Percentiles rank a stretch among this genome's conserved stretches.
phyloP scores from a whole-genome alignment of 2,888 invertebrate species.

The Hirtodrosophila duncani region DNA sequence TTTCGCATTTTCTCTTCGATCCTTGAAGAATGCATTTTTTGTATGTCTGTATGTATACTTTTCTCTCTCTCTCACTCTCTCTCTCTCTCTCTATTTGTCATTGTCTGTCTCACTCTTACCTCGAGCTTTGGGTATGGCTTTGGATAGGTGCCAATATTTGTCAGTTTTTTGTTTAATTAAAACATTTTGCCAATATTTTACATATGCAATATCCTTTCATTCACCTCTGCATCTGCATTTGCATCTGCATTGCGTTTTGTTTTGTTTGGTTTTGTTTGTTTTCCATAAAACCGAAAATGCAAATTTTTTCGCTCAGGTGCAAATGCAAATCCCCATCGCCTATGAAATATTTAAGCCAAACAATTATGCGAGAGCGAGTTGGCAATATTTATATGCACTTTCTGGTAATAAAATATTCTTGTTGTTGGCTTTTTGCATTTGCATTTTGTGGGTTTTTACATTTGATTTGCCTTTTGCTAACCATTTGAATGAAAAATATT shows the following conservation, averaged over 20 bases:
- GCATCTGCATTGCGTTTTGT: neutral
- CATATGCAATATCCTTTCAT: neutral
- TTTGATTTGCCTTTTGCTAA: neutral
- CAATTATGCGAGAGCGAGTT: slow-evolving; percentile 47
- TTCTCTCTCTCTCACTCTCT: slow-evolving; percentile 21
- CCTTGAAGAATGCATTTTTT: slow-evolving; percentile 60
- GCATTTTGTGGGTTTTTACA: neutral
- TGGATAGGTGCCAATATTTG: slow-evolving; percentile 69
- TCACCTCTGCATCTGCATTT: neutral
- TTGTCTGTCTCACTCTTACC: slow-evolving; percentile 16
- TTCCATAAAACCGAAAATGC: slow-evolving; percentile 43
- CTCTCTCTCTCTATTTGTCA: slow-evolving; percentile 6
- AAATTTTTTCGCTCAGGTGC: slow-evolving; percentile 46
- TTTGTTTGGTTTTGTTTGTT: slow-evolving; percentile 6
- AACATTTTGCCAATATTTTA: slow-evolving; percentile 71
- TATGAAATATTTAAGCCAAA: slow-evolving; percentile 61
- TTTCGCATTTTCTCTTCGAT: too few species aligned
- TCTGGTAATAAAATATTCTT: slow-evolving; percentile 9
- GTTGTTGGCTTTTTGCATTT: slow-evolving; percentile 10
- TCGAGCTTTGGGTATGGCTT: slow-evolving; percentile 5
- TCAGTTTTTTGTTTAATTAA: slow-evolving; percentile 66
- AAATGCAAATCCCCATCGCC: slow-evolving; percentile 43
- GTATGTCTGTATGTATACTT: slow-evolving; percentile 65
- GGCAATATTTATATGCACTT: neutral
- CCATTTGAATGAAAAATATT: slow-evolving; percentile 4